Percentiles rank a stretch among this genome's conserved stretches.
Evolutionary conservation across 2,113 vertebrate genomes (phyloP).

Genomic region (Melanotaenia duboulayi): DNA sequence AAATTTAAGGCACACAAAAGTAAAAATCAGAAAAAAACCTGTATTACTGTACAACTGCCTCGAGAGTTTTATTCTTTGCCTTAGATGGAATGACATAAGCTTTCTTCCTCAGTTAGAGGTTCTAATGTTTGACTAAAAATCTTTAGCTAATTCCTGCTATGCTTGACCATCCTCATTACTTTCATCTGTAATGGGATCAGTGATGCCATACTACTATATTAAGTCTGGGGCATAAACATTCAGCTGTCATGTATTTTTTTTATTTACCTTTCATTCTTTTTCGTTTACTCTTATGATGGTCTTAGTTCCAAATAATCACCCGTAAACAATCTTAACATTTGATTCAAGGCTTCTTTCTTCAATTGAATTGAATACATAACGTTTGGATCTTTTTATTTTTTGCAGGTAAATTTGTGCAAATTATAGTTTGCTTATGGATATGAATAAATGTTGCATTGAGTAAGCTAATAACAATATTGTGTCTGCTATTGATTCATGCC

Average conservation of each 20-base stretch:
- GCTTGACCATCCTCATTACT: constrained; percentile 49
- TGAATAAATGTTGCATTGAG: too few relatives aligned
- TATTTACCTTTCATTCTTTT: constrained; percentile 4
- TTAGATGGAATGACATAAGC: constrained; percentile 49
- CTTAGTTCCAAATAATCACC: background rate
- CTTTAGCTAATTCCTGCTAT: constrained; percentile 37
- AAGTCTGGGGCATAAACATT: constrained; percentile 17
- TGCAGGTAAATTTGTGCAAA: too few relatives aligned
- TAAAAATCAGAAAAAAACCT: background rate
- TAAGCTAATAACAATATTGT: too few relatives aligned
- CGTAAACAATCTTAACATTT: background rate
- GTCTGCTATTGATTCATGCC: too few relatives aligned
- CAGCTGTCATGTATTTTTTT: background rate
- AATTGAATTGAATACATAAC: too few relatives aligned
- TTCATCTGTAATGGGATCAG: constrained; percentile 50
- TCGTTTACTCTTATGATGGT: background rate
- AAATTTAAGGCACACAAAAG: constrained; percentile 2
- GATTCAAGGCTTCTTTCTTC: too few relatives aligned
- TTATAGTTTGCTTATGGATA: too few relatives aligned
- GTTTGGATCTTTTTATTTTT: too few relatives aligned
- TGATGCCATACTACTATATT: constrained; percentile 26
- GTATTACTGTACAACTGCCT: background rate
- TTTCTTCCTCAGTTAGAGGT: constrained; percentile 33
- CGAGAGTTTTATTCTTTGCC: constrained; percentile 13
- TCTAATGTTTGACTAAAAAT: constrained; percentile 57